phyloP scores from a whole-genome alignment of 2,113 vertebrate genomes.

The Himantopus leucocephalus region DNA sequence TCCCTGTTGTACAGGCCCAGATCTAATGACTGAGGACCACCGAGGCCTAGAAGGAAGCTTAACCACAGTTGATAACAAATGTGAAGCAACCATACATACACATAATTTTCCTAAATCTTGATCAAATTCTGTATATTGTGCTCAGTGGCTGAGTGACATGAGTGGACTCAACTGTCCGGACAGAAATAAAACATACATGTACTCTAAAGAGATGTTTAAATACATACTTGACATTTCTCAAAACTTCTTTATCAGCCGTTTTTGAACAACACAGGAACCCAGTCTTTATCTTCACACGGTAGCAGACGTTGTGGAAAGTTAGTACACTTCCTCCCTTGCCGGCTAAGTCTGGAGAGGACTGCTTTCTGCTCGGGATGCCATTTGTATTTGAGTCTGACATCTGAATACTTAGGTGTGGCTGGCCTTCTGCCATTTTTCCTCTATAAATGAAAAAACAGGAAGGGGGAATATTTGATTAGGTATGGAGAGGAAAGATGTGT shows the following conservation, averaged over 20 bases:
- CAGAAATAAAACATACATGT: not conserved
- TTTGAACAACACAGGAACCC: constrained; percentile 56
- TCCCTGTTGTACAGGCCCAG: not conserved
- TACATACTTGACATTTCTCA: constrained; percentile 75
- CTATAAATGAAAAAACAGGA: not conserved
- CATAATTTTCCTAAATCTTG: not conserved
- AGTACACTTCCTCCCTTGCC: constrained; percentile 7
- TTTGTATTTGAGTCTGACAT: constrained; percentile 41
- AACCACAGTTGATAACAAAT: not conserved
- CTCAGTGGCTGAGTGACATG: not conserved
- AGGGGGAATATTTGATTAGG: not conserved
- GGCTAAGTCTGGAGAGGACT: not conserved
- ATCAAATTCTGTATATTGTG: not conserved
- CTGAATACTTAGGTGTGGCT: constrained; percentile 32
- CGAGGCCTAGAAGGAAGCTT: not conserved
- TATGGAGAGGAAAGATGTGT: not conserved
- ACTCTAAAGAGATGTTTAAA: not conserved
- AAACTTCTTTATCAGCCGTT: constrained; percentile 59
- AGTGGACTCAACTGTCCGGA: accelerated
- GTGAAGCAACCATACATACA: accelerated
- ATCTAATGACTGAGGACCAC: not conserved
- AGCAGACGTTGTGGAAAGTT: constrained; percentile 76
- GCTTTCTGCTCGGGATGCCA: not conserved
- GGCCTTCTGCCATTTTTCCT: constrained; percentile 14
- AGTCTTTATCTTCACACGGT: constrained; percentile 67